Conservation (phyloP, 2,113 vertebrate species). For the Uria aalge region DNA sequence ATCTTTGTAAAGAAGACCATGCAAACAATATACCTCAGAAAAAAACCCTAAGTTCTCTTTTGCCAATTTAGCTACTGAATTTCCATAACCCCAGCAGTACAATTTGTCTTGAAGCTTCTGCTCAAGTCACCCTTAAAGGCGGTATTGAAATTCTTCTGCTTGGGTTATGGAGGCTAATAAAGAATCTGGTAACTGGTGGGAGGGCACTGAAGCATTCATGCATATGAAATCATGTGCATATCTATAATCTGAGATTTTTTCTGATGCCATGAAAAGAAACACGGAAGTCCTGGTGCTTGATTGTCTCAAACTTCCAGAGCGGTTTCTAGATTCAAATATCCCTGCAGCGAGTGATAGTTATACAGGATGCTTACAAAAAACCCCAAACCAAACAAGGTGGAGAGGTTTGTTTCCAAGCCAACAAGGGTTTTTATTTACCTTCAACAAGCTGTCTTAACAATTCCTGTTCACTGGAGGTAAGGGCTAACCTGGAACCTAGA, state of each 20-base stretch:
- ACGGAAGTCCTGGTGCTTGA: not conserved
- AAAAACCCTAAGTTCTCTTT: constrained; percentile 15
- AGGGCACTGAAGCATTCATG: constrained; percentile 63
- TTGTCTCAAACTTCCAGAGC: constrained; percentile 2
- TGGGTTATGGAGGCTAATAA: constrained; percentile 62
- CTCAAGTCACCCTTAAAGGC: constrained; percentile 62
- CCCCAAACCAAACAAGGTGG: not conserved
- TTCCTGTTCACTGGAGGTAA: not conserved
- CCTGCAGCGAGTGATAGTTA: not conserved
- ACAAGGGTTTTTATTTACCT: not conserved
- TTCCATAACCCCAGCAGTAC: not conserved
- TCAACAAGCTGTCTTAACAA: not conserved
- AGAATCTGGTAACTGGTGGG: constrained; percentile 55
- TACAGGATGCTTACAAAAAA: not conserved
- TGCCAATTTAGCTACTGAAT: not conserved
- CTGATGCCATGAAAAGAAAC: not conserved
- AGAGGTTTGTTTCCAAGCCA: not conserved
- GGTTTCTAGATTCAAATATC: not conserved
- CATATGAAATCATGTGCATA: constrained; percentile 45
- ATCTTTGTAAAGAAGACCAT: not conserved
- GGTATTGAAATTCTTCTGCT: constrained; percentile 68
- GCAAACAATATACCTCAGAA: not conserved
- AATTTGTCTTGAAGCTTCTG: constrained; percentile 46
- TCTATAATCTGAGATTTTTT: constrained; percentile 39
- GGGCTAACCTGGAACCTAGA: not conserved